Percentiles rank a stretch among this genome's conserved stretches.
These are phyloP conservation scores for Eutrigla gurnardus DNA, from an alignment of 2,797 vertebrate genomes.

Conservation along the genomic window DNA sequence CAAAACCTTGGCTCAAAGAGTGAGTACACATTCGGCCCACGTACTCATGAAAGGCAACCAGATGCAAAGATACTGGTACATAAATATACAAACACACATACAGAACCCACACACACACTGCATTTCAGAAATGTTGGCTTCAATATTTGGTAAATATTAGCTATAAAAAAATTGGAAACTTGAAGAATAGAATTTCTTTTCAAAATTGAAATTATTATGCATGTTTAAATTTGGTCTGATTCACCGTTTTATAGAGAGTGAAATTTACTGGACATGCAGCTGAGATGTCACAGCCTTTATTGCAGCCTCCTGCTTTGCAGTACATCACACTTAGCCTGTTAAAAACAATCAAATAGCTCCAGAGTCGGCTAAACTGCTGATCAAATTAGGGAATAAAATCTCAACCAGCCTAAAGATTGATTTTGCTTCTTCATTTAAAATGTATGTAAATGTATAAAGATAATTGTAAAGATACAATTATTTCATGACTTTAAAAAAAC, in stretches of 20 bases:
- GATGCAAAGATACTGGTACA: slow-evolving; percentile 59
- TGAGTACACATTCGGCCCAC: slow-evolving; percentile 53
- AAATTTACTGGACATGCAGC: too few relatives aligned
- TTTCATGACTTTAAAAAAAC: too few relatives aligned
- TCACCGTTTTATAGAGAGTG: not conserved
- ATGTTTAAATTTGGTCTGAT: not conserved
- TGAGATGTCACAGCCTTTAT: not conserved
- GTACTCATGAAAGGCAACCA: slow-evolving; percentile 54
- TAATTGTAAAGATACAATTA: too few relatives aligned
- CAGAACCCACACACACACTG: not conserved
- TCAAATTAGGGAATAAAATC: not conserved
- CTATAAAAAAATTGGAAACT: too few relatives aligned
- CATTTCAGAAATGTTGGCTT: not conserved
- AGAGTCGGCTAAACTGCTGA: not conserved
- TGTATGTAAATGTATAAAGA: too few relatives aligned
- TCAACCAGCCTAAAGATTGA: not conserved
- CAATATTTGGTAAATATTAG: not conserved
- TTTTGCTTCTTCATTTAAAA: not conserved
- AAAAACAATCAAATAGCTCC: not conserved
- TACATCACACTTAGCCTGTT: not conserved
- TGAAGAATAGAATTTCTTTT: too few relatives aligned
- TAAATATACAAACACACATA: not conserved
- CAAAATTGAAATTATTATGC: too few relatives aligned
- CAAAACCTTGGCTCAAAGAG: slow-evolving; percentile 69
- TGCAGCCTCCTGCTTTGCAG: too few relatives aligned